Evolutionary conservation across 2,797 vertebrate species (phyloP).

Genomic region (Trachurus trachurus): DNA sequence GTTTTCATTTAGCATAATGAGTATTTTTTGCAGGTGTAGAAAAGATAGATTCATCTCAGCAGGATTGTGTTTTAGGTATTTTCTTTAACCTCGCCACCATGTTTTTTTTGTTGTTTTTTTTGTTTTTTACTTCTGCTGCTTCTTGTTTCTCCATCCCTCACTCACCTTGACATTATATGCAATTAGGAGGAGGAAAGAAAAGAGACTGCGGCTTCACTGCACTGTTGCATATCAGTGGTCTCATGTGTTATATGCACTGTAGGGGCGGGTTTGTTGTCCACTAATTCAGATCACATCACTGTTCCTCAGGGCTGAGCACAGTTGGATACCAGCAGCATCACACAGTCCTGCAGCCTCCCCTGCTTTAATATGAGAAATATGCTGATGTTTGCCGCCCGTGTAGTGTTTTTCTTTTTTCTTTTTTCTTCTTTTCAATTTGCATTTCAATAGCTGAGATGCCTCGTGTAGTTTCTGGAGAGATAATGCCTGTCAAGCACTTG

Average conservation of each 20-base stretch:
- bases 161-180: conserved; percentile 30
- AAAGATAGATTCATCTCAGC: background rate
- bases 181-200: conserved; percentile 18
- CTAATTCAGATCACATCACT: conserved; percentile 56
- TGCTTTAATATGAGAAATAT: conserved; percentile 71
- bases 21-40: background rate
- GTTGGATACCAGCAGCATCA: conserved; percentile 39
- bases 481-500: conserved; percentile 74
- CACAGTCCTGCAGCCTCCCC: conserved; percentile 31
- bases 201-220: background rate
- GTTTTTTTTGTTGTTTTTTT: conserved; percentile 21
- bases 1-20: conserved; percentile 8
- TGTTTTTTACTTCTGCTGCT: background rate
- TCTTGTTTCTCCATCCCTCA: background rate
- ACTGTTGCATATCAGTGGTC: background rate
- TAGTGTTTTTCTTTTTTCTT: conserved; percentile 46
- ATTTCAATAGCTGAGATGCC: conserved; percentile 77
- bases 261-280: conserved; percentile 22
- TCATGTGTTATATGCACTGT: background rate
- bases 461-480: conserved; percentile 64
- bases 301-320: conserved; percentile 37
- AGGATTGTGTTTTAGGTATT: conserved; percentile 16
- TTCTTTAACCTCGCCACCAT: conserved; percentile 33
- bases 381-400: conserved; percentile 74
- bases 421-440: conserved; percentile 64